Base-by-base conservation (phyloP, 2,113 vertebrate species). In the Natator depressus region DNA sequence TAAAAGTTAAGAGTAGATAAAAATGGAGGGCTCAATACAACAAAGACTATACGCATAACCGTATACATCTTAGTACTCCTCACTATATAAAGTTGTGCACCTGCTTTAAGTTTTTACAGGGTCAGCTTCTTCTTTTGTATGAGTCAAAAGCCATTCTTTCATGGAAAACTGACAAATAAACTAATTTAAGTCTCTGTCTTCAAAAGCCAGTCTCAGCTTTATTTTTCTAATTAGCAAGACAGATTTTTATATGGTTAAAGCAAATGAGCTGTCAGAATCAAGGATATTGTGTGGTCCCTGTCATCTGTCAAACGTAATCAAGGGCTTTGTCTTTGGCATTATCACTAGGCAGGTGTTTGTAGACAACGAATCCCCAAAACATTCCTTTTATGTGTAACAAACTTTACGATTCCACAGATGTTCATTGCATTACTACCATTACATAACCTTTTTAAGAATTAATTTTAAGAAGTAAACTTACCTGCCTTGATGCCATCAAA, bases 371-470 rank as follows among this genome's bases (percentile, higher is more conserved):
- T 47, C 12, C 20, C 47, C 50, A 42, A 65, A 80, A 89, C 14
- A 72, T 50, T 90, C 12, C 92, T 91, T 95, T 95, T 84, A 83
- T 53, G 53, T 87, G 7, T 86, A 80, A 93, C 96, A 91, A 91
- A 24, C 49, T 95, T 5, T 31, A 78, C 31, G 49, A 88, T 69
- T 81, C 9, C 93, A 54, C 78, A 97, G 75, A 27, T 87, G 12
- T 85, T 93, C n/a, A 29, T 80, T 88, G 31, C 87, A 97, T 95
- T 76, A 19, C 78, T 85, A 38, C 20, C 2, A 5, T 82, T 91
- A 11, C 17, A 31, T 90, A 95, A 88, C 29, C 10, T 80, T 96
- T 95, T 47, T 14, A 82, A 11, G 1, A 35, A 82, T 76, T 83
- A 93, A 90, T 93, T 91, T 84, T 80, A 62, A 29, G 29, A 84